Evolutionary conservation across 2,113 vertebrate genomes (phyloP), one percentile per base, ranked within the genome.

Genomic region (Ciconia maguari): DNA sequence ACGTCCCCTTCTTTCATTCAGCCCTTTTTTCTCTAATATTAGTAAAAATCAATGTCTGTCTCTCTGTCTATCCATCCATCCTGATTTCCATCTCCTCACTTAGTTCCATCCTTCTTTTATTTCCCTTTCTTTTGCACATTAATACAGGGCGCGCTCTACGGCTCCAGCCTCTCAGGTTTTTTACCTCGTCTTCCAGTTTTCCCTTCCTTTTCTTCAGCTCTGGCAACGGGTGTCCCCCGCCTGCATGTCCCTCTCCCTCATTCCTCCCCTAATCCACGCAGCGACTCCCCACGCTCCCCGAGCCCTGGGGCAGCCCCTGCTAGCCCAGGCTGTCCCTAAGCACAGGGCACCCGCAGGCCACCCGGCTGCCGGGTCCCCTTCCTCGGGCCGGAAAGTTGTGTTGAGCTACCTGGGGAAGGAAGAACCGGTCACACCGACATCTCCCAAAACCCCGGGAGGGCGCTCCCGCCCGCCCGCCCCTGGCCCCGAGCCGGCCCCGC

Each of bases 71-170:
- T 41, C 70, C 74, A 68, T 81, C 60, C 32, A 60, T 55, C 48
- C 80, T 48, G 42, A 69, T 84, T 94, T 60, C 30, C 30, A n/a
- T 41, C 58, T 65, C 80, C 54, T 68, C 55, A 25, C 36, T 58
- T 61, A 58, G n/a, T 64, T 76, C 38, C 49, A 48, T 51, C n/a
- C 29, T 66, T 93, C 80, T 89, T 70, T 65, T 66, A 36, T 86
- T 78, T 34, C 48, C 44, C 32, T 7, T 77, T 62, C 51, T 81
- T 88, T 57, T 38, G 14, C 55, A 60, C 51, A 29, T 22, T 54
- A 87, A 14, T 44, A 29, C n/a, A 16, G 64, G 16, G 10, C 1
- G 0, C 7, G 2, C 26, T 75, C 41, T 46, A 8, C 4, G 14
- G 16, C n/a, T 22, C 7, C 64, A 55, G 6, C 16, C 55, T 55